Conservation (phyloP, 2,888 invertebrate genomes). For the Dioctria linearis region DNA sequence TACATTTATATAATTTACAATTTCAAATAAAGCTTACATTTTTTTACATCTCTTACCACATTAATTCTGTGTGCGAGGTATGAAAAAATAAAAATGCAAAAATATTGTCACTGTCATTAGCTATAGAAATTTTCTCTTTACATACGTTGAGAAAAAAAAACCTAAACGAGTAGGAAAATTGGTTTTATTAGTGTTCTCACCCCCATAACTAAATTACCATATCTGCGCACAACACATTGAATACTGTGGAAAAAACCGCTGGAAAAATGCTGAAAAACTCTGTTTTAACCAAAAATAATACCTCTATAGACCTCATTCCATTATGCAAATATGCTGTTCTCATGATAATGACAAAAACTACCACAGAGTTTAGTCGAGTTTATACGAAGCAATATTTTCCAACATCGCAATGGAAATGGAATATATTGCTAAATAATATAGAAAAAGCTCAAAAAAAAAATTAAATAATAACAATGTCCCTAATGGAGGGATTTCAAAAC, state of each 20-base stretch:
- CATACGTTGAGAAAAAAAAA: background rate
- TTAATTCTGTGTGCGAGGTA: too few species aligned
- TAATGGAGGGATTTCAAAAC: conserved; percentile 16
- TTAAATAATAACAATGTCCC: background rate
- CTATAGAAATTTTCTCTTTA: background rate
- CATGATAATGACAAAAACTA: conserved; percentile 40
- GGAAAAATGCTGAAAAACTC: background rate
- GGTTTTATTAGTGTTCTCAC: background rate
- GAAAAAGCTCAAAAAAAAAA: background rate
- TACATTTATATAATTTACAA: too few species aligned
- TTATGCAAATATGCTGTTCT: conserved; percentile 46
- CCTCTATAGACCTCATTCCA: conserved; percentile 12
- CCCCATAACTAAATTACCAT: conserved; percentile 1
- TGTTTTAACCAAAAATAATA: background rate
- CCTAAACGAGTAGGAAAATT: background rate
- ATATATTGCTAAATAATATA: background rate
- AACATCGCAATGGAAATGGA: background rate
- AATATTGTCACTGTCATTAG: background rate
- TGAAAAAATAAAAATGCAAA: background rate
- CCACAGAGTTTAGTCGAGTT: background rate
- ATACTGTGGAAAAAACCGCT: background rate
- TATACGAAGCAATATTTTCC: conserved; percentile 1
- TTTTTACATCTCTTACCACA: too few species aligned
- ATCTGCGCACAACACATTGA: background rate
- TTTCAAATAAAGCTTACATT: too few species aligned